Evolutionary conservation across 2,113 vertebrate species (phyloP).

Genomic region (Pogonocichla stellata): DNA sequence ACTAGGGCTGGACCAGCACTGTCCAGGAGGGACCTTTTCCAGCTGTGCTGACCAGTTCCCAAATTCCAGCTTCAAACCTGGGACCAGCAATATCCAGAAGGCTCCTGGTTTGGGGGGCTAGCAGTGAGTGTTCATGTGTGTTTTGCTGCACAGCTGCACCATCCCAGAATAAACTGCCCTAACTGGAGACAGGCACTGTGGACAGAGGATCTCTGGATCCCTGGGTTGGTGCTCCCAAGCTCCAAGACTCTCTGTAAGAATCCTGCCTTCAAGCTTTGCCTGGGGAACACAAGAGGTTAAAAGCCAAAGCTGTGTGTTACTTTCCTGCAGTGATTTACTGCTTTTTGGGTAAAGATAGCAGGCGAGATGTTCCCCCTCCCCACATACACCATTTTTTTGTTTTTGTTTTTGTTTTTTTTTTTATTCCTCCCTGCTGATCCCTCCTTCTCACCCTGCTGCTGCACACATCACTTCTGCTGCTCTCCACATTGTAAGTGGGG

Average conservation of each 20-base stretch:
- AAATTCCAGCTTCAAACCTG: conserved; percentile 31
- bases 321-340: background rate
- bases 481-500: conserved; percentile 3
- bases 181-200: background rate
- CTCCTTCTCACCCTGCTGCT: background rate
- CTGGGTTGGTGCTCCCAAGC: background rate
- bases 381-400: background rate
- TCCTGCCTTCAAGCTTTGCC: background rate
- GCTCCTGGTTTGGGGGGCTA: background rate
- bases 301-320: background rate
- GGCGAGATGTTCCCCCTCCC: background rate
- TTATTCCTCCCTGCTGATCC: background rate
- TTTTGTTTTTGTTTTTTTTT: background rate
- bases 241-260: background rate
- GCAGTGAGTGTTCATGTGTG: background rate
- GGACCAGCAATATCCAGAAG: background rate
- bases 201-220: background rate
- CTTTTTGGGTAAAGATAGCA: background rate
- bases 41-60: conserved; percentile 20
- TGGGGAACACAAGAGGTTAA: conserved; percentile 7
- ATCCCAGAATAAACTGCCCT: background rate
- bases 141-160: conserved; percentile 25
- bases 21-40: background rate
- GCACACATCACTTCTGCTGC: conserved; percentile 24
- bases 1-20: background rate